Percentiles rank a stretch among this genome's conserved stretches.
Conservation (phyloP, 1,140 invertebrate species). For the Calliopsis andreniformis region DNA sequence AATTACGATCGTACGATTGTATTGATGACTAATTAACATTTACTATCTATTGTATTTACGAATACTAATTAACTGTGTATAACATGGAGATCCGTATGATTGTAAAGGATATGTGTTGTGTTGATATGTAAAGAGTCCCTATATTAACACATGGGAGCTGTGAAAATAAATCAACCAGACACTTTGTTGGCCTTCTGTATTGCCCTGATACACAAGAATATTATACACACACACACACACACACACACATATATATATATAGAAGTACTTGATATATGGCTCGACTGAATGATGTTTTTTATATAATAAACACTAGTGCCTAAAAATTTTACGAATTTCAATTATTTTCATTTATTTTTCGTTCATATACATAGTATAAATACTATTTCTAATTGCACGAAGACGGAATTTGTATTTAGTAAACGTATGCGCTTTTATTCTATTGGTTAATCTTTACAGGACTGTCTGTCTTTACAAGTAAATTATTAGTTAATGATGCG, state of each 20-base stretch:
- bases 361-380: conserved; percentile 54
- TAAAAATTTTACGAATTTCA: conserved; percentile 27
- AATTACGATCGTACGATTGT: conserved; percentile 56
- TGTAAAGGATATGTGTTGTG: conserved; percentile 67
- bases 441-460: background rate
- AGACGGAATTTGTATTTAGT: conserved; percentile 22
- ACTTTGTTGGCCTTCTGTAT: conserved; percentile 54
- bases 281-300: conserved; percentile 19
- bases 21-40: conserved; percentile 47
- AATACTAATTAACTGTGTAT: conserved; percentile 61
- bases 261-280: no score
- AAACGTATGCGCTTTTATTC: background rate
- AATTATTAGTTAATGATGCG: no score
- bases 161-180: conserved; percentile 68
- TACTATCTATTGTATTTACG: conserved; percentile 53
- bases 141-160: conserved; percentile 56
- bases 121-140: conserved; percentile 66
- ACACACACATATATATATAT: no score
- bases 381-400: conserved; percentile 35
- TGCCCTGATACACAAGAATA: conserved; percentile 31
- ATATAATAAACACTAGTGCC: conserved; percentile 28
- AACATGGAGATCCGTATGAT: conserved; percentile 66
- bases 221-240: no score
- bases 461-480: background rate
- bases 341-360: conserved; percentile 47